These are phyloP conservation scores for Microchrysa polita DNA, from an alignment of 2,888 invertebrate genomes.

Conservation along the genomic window DNA sequence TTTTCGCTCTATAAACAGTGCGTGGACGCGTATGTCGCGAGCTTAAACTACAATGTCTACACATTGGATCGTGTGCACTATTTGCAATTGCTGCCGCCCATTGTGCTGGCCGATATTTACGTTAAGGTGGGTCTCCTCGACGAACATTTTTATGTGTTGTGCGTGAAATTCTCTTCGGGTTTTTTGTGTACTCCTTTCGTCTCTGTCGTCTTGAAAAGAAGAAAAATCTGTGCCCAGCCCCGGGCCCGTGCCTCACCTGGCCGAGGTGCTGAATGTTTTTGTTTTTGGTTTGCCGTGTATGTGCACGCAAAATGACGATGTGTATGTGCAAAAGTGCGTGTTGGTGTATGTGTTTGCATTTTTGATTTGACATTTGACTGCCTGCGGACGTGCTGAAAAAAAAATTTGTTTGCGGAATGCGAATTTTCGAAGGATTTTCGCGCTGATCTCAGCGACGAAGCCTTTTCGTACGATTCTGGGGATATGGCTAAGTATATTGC, in stretches of 20 bases:
- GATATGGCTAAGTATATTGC: background rate
- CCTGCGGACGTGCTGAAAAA: too few species aligned
- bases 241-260: background rate
- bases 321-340: conserved; percentile 20
- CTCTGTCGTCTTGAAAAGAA: too few species aligned
- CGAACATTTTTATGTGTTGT: conserved; percentile 15
- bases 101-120: conserved; percentile 62
- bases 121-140: conserved; percentile 61
- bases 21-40: conserved; percentile 57
- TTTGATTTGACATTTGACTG: conserved; percentile 23
- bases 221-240: background rate
- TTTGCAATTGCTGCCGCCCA: conserved; percentile 60
- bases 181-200: conserved; percentile 7
- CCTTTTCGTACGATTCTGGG: too few species aligned
- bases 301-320: conserved; percentile 10
- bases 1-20: conserved; percentile 58
- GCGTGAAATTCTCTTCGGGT: conserved; percentile 19
- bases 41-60: conserved; percentile 59
- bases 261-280: conserved; percentile 14
- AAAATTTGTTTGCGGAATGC: too few species aligned
- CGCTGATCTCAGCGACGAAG: background rate
- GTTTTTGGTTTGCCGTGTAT: conserved; percentile 25
- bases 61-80: conserved; percentile 59
- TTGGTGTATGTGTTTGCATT: background rate
- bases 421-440: conserved; percentile 14